These are phyloP conservation scores for Phodopus roborovskii DNA, from an alignment of 2,113 vertebrate species.

Conservation along the genomic window DNA sequence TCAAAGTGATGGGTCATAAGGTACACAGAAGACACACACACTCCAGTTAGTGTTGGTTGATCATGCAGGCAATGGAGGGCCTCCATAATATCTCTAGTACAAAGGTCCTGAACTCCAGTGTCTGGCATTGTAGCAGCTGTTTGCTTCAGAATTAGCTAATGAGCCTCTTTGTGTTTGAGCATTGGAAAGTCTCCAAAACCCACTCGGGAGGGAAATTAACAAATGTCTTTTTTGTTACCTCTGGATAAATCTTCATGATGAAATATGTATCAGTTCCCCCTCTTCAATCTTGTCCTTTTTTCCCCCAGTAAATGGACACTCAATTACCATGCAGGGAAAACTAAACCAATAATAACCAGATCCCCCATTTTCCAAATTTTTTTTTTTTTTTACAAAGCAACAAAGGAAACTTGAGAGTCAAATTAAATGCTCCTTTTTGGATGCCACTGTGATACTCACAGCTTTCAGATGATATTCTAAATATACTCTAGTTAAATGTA, in stretches of 20 bases:
- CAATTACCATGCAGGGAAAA: constrained; percentile 50
- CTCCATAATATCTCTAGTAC: constrained; percentile 63
- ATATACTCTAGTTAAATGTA: background rate
- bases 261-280: constrained; percentile 21
- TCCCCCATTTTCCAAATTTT: background rate
- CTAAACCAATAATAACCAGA: background rate
- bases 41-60: constrained; percentile 38
- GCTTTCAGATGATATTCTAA: background rate
- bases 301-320: constrained; percentile 64
- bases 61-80: constrained; percentile 51
- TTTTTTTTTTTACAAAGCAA: background rate
- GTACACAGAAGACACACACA: background rate
- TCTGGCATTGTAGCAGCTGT: constrained; percentile 72
- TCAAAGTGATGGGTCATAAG: constrained; percentile 71
- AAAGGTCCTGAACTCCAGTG: constrained; percentile 70
- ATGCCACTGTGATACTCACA: background rate
- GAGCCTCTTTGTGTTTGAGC: constrained; percentile 80
- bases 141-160: constrained; percentile 82
- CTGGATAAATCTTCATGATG: constrained; percentile 80
- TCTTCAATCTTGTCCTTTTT: constrained; percentile 63
- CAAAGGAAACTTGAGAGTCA: background rate
- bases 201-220: constrained; percentile 84
- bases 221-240: constrained; percentile 85
- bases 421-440: background rate
- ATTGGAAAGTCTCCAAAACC: constrained; percentile 84